Evolutionary conservation across 2,797 vertebrate genomes (phyloP).

Genomic region (Coilia nasus): DNA sequence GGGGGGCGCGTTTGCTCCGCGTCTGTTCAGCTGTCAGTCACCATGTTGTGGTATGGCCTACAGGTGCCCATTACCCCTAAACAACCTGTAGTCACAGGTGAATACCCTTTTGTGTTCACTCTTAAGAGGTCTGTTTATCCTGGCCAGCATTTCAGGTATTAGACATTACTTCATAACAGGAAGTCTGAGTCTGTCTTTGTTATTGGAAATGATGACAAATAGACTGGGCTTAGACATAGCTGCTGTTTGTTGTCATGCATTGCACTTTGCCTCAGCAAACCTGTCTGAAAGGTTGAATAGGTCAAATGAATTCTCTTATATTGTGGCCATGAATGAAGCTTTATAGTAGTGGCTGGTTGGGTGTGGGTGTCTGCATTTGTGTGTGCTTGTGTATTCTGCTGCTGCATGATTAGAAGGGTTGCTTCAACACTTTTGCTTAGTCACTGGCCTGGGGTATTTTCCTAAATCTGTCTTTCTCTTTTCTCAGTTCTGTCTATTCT

Average conservation of each 20-base stretch:
- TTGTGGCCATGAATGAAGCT: slow-evolving; percentile 6
- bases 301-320: background rate
- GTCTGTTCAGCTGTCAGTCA: too few relatives aligned
- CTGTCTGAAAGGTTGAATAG: background rate
- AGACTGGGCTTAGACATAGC: background rate
- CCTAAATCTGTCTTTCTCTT: background rate
- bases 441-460: background rate
- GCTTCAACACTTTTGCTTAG: background rate
- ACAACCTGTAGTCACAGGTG: too few relatives aligned
- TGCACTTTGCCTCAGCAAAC: background rate
- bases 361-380: background rate
- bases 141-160: too few relatives aligned
- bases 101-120: too few relatives aligned
- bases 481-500: background rate
- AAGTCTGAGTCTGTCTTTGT: too few relatives aligned
- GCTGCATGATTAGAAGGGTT: too few relatives aligned
- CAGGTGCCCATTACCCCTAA: too few relatives aligned
- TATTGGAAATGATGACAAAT: background rate
- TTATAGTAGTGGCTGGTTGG: background rate
- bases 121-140: slow-evolving; percentile 28
- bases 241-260: background rate
- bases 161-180: too few relatives aligned
- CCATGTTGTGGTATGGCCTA: too few relatives aligned
- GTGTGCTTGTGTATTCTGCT: too few relatives aligned
- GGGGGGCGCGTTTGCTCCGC: too few relatives aligned